Evolutionary conservation across 53 echinoderm and acorn worm species (phyloP).

Genomic region (Zoroaster sp.): DNA sequence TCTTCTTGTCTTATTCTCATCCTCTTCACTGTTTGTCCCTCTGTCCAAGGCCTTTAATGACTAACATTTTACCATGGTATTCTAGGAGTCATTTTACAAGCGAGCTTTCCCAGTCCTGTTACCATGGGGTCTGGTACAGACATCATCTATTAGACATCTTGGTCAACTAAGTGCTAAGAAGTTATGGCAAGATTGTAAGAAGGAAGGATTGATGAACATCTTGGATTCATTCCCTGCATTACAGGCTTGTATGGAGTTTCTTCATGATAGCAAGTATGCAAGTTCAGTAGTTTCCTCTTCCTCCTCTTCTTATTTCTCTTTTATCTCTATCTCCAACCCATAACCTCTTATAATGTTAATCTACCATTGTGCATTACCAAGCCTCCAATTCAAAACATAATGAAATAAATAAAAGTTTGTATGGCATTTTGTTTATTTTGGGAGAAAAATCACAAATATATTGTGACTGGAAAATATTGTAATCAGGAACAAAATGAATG

Average conservation of each 20-base stretch:
- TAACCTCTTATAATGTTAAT: no score
- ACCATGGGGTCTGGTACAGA: conserved; percentile 74
- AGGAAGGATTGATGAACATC: conserved; percentile 48
- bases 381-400: no score
- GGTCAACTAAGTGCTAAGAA: conserved; percentile 78
- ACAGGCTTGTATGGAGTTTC: conserved; percentile 76
- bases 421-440: no score
- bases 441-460: no score
- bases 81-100: conserved; percentile 74
- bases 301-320: neutral
- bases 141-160: conserved; percentile 74
- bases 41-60: no score
- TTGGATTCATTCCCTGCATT: conserved; percentile 73
- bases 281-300: neutral
- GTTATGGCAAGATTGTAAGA: conserved; percentile 78
- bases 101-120: conserved; percentile 75
- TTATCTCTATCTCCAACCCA: neutral
- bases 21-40: no score
- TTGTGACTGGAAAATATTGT: no score
- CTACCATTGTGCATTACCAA: no score
- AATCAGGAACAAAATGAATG: no score
- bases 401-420: no score
- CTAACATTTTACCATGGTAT: no score
- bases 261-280: conserved; percentile 70
- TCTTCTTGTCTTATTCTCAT: neutral